A percentile compares a stretch with the other conserved stretches of the same genome.
These are phyloP conservation scores for Stenodera caucasica DNA, from an alignment of 2,888 invertebrate genomes.

Conservation along the genomic window DNA sequence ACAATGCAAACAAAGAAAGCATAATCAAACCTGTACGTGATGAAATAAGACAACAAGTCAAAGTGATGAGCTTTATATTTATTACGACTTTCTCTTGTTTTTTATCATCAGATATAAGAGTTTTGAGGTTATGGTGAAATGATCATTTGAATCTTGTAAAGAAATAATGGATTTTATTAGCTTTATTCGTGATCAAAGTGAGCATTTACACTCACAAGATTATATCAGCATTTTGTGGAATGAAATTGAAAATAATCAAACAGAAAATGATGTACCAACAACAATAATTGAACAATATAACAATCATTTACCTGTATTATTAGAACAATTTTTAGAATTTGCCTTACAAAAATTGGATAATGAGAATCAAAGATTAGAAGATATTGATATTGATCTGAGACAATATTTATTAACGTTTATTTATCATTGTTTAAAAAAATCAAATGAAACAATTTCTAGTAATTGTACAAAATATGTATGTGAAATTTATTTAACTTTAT, in stretches of 20 bases:
- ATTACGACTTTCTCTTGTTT: no score
- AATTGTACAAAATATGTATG: conserved; percentile 14
- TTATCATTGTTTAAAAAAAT: conserved; percentile 22
- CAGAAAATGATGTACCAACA: conserved; percentile 4
- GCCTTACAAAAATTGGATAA: conserved; percentile 17
- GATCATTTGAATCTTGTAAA: neutral
- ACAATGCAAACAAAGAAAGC: no score
- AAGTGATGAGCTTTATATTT: no score
- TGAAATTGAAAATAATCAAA: conserved; percentile 13
- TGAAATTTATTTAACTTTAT: conserved; percentile 21
- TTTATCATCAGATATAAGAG: neutral
- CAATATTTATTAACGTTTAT: conserved; percentile 19
- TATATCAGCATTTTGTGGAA: conserved; percentile 18
- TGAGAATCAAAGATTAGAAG: conserved; percentile 10
- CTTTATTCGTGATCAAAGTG: conserved; percentile 21
- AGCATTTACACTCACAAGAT: conserved; percentile 16
- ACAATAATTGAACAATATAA: conserved; percentile 15
- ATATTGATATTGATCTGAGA: conserved; percentile 22
- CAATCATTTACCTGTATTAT: conserved; percentile 21
- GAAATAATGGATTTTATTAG: conserved; percentile 24
- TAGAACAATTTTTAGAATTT: conserved; percentile 24
- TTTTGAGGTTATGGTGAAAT: neutral
- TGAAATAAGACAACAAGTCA: no score
- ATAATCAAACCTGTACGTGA: no score
- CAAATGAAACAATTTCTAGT: conserved; percentile 19